A percentile compares a stretch with the other conserved stretches of the same genome.
phyloP scores from a whole-genome alignment of 2,888 invertebrate genomes.

The Lasioglossum leucozonium region DNA sequence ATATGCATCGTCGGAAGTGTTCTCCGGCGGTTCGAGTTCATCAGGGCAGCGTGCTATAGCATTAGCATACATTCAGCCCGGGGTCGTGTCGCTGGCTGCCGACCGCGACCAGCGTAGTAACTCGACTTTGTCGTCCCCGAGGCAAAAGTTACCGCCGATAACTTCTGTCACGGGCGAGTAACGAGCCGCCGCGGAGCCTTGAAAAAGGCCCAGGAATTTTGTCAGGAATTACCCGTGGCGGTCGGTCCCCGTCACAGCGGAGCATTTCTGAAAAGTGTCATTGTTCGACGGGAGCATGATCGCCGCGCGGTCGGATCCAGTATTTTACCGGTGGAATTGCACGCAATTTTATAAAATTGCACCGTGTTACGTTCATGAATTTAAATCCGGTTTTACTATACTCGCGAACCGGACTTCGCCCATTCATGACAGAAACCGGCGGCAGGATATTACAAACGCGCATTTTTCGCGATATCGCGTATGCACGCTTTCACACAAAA shows the following conservation, averaged over 20 bases:
- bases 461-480: not conserved
- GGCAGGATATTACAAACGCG: not conserved
- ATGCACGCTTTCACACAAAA: no score
- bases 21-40: slow-evolving; percentile 48
- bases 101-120: slow-evolving; percentile 29
- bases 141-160: slow-evolving; percentile 53
- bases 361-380: not conserved
- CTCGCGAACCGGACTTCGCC: not conserved
- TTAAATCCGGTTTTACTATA: not conserved
- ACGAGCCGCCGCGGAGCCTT: slow-evolving; percentile 27
- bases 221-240: not conserved
- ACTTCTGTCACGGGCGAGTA: slow-evolving; percentile 42
- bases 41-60: slow-evolving; percentile 42
- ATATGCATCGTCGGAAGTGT: slow-evolving; percentile 25
- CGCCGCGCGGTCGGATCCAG: no score
- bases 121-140: slow-evolving; percentile 52
- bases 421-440: not conserved
- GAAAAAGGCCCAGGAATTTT: slow-evolving; percentile 38
- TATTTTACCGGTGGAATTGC: no score
- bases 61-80: slow-evolving; percentile 64
- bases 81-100: slow-evolving; percentile 26
- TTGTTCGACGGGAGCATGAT: no score
- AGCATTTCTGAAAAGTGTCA: not conserved
- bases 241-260: not conserved
- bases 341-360: not conserved